Evolutionary conservation across 2,797 vertebrate species (phyloP).

Genomic region (Betta splendens): DNA sequence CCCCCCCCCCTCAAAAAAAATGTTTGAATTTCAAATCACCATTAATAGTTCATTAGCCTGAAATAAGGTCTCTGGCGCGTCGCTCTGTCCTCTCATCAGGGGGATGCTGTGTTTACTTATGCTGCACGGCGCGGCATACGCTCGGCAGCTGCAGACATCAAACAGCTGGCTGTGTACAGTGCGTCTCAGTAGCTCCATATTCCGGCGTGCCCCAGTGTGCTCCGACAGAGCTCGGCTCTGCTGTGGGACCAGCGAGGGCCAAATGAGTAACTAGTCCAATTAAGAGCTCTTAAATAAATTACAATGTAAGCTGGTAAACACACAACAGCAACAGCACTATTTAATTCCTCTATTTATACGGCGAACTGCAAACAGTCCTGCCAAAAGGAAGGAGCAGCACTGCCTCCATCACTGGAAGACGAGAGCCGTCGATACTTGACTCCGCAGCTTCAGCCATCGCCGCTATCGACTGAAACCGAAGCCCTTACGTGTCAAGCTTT

Average conservation of each 20-base stretch:
- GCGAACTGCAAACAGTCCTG: slow-evolving; percentile 43
- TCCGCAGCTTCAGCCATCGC: slow-evolving; percentile 42
- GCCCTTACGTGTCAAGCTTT: slow-evolving; percentile 28
- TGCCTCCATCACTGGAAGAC: slow-evolving; percentile 22
- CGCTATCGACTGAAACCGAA: slow-evolving; percentile 45
- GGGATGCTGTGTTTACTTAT: slow-evolving; percentile 76
- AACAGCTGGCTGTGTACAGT: slow-evolving; percentile 75
- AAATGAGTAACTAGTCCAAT: slow-evolving; percentile 80
- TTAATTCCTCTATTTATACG: slow-evolving; percentile 68
- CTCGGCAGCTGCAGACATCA: slow-evolving; percentile 70
- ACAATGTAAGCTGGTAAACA: slow-evolving; percentile 73
- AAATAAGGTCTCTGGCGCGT: slow-evolving; percentile 72
- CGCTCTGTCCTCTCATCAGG: slow-evolving; percentile 62
- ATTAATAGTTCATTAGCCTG: slow-evolving; percentile 79
- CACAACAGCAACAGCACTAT: slow-evolving; percentile 61
- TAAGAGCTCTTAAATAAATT: slow-evolving; percentile 81
- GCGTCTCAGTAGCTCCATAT: slow-evolving; percentile 62
- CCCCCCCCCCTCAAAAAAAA: slow-evolving; percentile 44
- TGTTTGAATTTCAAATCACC: slow-evolving; percentile 73
- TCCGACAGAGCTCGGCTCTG: slow-evolving; percentile 65
- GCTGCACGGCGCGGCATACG: slow-evolving; percentile 56
- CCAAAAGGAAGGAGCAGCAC: slow-evolving; percentile 22
- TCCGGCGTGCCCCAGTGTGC: slow-evolving; percentile 69
- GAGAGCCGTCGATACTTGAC: slow-evolving; percentile 47
- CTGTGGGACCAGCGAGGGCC: slow-evolving; percentile 70